phyloP scores from a whole-genome alignment of 2,797 vertebrate genomes.

The Scarus forsteni region DNA sequence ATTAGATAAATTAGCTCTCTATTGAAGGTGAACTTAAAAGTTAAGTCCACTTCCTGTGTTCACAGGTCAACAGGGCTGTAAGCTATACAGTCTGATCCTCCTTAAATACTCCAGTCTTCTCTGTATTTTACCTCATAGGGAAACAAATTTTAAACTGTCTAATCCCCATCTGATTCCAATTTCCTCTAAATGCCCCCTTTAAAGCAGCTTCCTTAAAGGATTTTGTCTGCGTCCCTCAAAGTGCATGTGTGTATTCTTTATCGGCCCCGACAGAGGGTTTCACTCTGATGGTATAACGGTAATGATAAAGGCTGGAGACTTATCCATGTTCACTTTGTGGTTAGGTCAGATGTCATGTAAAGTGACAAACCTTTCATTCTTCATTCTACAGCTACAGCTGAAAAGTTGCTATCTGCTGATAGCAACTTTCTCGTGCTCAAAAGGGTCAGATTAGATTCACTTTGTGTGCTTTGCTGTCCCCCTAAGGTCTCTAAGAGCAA shows the following conservation, averaged over 20 bases:
- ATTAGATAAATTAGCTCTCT: constrained; percentile 47
- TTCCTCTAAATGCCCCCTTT: constrained; percentile 47
- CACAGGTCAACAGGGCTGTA: constrained; percentile 37
- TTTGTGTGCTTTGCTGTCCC: no score
- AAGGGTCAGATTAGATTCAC: no score
- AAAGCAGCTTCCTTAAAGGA: constrained; percentile 43
- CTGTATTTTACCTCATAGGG: constrained; percentile 48
- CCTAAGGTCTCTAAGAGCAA: no score
- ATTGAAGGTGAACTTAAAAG: constrained; percentile 36
- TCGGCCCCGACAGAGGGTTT: constrained; percentile 22
- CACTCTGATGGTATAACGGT: background rate
- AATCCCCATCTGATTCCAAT: constrained; percentile 65
- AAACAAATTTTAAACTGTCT: constrained; percentile 37
- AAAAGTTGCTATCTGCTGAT: no score
- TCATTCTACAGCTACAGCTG: no score
- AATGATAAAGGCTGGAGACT: constrained; percentile 6
- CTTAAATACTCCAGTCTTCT: constrained; percentile 4
- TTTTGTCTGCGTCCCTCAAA: constrained; percentile 15
- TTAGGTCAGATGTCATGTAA: background rate
- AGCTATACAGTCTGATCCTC: constrained; percentile 28
- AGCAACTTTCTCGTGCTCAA: no score
- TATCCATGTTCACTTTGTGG: background rate
- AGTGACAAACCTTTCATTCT: background rate
- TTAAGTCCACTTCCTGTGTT: constrained; percentile 51
- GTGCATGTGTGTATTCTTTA: constrained; percentile 1